Conservation (phyloP, 2,113 vertebrate species). For the Notarius quadriscutis region DNA sequence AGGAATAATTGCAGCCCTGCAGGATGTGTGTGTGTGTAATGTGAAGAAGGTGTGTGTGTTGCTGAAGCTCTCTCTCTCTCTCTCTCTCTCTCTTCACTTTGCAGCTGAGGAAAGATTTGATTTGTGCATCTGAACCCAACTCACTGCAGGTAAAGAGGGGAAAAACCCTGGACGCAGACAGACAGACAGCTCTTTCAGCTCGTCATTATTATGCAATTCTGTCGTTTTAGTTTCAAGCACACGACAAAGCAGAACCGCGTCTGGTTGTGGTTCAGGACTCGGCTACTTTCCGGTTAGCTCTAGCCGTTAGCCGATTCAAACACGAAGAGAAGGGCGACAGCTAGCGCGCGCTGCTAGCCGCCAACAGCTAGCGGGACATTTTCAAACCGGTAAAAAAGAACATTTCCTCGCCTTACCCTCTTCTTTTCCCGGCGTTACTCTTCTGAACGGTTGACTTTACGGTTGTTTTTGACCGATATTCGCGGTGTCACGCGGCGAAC, state of each 20-base stretch:
- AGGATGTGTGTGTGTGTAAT: neutral
- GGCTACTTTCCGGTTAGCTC: conserved; percentile 29
- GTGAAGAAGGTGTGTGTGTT: neutral
- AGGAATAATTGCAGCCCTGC: neutral
- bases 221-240: neutral
- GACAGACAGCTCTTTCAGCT: neutral
- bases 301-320: conserved; percentile 45
- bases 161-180: neutral
- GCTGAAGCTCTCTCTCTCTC: conserved; percentile 12
- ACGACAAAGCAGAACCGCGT: neutral
- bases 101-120: conserved; percentile 58
- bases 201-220: no score
- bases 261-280: no score
- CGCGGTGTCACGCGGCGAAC: conserved; percentile 59
- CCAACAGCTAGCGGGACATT: conserved; percentile 57
- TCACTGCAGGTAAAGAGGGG: conserved; percentile 44
- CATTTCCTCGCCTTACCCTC: conserved; percentile 69
- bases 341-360: conserved; percentile 61
- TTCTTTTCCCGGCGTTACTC: conserved; percentile 63
- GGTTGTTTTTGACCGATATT: conserved; percentile 53
- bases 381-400: conserved; percentile 52
- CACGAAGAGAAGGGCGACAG: conserved; percentile 56
- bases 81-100: conserved; percentile 47
- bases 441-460: conserved; percentile 56
- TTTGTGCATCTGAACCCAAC: conserved; percentile 54